phyloP scores from a whole-genome alignment of 2,888 invertebrate species.

The Lobophora halterata region DNA sequence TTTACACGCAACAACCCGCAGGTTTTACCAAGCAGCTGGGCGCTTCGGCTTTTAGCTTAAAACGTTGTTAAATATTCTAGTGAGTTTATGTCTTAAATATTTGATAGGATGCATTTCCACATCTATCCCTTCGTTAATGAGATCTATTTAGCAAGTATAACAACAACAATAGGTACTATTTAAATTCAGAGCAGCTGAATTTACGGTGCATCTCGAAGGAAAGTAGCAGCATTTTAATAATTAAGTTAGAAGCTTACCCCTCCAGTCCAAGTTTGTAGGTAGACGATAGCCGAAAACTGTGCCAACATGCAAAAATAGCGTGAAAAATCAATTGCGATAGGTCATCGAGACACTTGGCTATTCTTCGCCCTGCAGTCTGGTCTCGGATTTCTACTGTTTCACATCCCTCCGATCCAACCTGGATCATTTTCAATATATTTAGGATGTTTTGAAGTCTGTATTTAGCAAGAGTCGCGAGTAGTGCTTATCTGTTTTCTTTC shows the following conservation, averaged over 20 bases:
- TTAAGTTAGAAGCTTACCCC: slow-evolving; percentile 1
- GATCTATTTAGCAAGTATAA: no score
- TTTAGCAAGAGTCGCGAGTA: slow-evolving; percentile 23
- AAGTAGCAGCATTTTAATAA: no score
- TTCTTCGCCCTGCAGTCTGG: slow-evolving; percentile 58
- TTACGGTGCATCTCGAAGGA: no score
- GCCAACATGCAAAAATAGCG: slow-evolving; percentile 71
- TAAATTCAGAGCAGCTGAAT: no score
- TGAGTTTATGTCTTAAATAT: slow-evolving; percentile 15
- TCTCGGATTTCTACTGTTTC: slow-evolving; percentile 51
- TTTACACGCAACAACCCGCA: slow-evolving; percentile 36
- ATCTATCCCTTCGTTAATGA: no score
- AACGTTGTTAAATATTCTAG: slow-evolving; percentile 29
- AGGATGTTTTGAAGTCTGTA: slow-evolving; percentile 1
- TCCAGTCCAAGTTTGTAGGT: slow-evolving; percentile 15
- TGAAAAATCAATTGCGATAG: slow-evolving; percentile 68
- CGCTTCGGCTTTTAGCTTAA: slow-evolving; percentile 27
- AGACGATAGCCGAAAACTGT: slow-evolving; percentile 41
- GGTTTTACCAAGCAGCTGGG: slow-evolving; percentile 27
- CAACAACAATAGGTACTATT: no score
- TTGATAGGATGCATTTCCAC: neutral
- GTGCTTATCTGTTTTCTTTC: slow-evolving; percentile 35
- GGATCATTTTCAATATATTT: slow-evolving; percentile 12
- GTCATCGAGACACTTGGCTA: slow-evolving; percentile 49
- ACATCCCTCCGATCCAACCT: slow-evolving; percentile 42